These are phyloP conservation scores for Dipodomys ordii DNA, from an alignment of 2,113 vertebrate genomes.

Conservation along the genomic window DNA sequence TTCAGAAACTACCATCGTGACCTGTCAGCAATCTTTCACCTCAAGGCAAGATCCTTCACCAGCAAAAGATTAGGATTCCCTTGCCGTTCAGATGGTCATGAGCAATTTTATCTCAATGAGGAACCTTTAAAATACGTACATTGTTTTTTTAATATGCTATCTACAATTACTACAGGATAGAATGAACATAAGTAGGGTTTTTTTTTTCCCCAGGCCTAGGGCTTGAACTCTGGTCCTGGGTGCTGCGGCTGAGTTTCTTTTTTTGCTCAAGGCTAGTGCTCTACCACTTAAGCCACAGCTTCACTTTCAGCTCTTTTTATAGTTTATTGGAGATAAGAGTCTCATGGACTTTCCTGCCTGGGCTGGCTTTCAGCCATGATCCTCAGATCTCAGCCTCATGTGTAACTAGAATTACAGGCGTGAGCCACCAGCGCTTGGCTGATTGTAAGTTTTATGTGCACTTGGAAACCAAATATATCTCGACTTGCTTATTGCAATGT, in stretches of 20 bases:
- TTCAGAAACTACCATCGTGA: neutral
- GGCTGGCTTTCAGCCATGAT: too few species aligned
- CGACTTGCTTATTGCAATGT: neutral
- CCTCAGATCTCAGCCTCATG: too few species aligned
- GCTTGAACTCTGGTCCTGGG: too few species aligned
- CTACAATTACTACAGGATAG: neutral
- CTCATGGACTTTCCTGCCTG: too few species aligned
- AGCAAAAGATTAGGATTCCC: neutral
- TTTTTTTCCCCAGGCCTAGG: neutral
- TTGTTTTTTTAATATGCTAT: neutral
- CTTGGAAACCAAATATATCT: neutral
- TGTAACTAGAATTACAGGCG: too few species aligned
- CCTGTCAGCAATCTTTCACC: too few species aligned
- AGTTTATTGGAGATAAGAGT: too few species aligned
- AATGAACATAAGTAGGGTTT: neutral
- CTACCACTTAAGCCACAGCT: too few species aligned
- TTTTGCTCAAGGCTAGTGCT: too few species aligned
- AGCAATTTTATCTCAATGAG: neutral
- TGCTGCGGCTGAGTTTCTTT: too few species aligned
- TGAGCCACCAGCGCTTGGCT: too few species aligned
- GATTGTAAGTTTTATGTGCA: neutral
- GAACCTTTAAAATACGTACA: neutral
- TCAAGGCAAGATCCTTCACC: neutral
- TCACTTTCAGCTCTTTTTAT: too few species aligned
- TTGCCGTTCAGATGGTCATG: neutral